Evolutionary conservation across 2,888 invertebrate genomes (phyloP), one percentile per base, ranked within the genome.

Genomic region (Hedya salicella): DNA sequence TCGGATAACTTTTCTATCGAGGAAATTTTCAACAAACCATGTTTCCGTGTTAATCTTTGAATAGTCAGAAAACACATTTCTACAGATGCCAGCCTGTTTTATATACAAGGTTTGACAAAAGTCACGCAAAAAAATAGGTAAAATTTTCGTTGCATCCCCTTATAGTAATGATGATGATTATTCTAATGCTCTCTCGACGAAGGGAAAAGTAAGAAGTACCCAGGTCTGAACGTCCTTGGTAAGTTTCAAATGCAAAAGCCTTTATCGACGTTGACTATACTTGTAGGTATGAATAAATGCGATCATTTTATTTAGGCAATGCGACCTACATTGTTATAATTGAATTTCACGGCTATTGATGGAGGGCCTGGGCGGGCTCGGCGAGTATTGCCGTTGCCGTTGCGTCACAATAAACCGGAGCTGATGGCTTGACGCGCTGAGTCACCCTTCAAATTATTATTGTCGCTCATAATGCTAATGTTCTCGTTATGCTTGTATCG

Each of bases 401-500:
- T 85, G 85, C 87, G 78, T 83, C 86, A 89, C 86, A 79, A 78
- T 74, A 83, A 59, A 82, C 84, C 82, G 79, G 83, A 84, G 86
- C 81, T 88, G 89, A 90, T 84, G 85, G 87, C 79, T 82, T 80
- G 84, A 82, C 78, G 67, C 74, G 91, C 91, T 91, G 91, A 91
- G 82, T 91, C 91, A 91, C 81, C 80, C 76, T 82, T 83, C 87
- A 84, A 86, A 60, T 61, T 66, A 66, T 61, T 88, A 87, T 85
- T 89, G 90, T 89, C 90, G 88, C 82, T 88, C 82, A 79, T 81
- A 83, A 91, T 91, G 91, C 87, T 83, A 91, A 91, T 91, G 87
- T 87, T 87, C 83, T 87, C 78, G 87, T 84, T 87, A 88, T 86
- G 86, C 89, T 83, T 87, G 89, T 89, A 87, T 81, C 88, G 36